phyloP scores from a whole-genome alignment of 2,888 invertebrate genomes.

The Drosophila fulvimacula region DNA sequence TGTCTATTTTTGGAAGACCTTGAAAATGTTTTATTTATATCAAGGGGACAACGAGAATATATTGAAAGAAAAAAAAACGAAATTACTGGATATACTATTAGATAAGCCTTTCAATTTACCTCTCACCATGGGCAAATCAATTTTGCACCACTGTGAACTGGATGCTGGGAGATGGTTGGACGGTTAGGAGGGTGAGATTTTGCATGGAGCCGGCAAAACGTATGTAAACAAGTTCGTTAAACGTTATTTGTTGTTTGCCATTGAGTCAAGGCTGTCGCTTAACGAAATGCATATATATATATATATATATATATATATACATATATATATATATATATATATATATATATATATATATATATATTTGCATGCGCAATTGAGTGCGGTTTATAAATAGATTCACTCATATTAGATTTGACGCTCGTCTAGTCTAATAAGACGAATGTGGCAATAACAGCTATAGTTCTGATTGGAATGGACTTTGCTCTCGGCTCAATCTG shows the following conservation, averaged over 20 bases:
- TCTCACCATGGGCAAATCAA: constrained; percentile 14
- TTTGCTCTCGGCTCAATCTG: constrained; percentile 35
- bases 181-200: constrained; percentile 2
- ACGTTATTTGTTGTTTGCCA: constrained; percentile 58
- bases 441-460: constrained; percentile 19
- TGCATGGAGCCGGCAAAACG: constrained; percentile 55
- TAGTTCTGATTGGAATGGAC: constrained; percentile 44
- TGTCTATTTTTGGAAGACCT: neutral
- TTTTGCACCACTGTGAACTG: constrained; percentile 36
- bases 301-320: neutral
- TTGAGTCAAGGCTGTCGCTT: constrained; percentile 65
- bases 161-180: constrained; percentile 33
- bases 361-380: constrained; percentile 24
- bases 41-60: neutral
- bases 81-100: neutral
- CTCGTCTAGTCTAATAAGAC: neutral
- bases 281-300: neutral
- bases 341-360: neutral
- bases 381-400: constrained; percentile 44
- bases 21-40: neutral
- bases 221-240: constrained; percentile 80
- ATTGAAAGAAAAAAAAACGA: no score
- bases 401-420: constrained; percentile 20
- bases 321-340: neutral
- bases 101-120: neutral